A percentile compares a stretch with the other conserved stretches of the same genome.
These are phyloP conservation scores for Malacoctenus gilli DNA, from an alignment of 2,797 vertebrate genomes.

Conservation along the genomic window DNA sequence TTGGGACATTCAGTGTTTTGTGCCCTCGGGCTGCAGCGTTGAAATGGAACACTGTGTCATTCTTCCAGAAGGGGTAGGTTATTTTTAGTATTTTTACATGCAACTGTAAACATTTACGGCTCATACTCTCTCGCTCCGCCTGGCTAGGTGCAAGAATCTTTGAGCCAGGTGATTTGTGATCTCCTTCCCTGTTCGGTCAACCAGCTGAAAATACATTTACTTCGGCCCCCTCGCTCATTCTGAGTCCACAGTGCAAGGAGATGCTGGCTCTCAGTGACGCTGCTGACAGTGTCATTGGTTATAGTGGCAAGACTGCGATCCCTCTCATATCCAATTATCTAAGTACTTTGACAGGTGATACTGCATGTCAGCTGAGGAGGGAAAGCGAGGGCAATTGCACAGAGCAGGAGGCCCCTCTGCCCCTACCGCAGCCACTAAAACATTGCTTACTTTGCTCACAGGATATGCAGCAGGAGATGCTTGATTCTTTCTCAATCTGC, in stretches of 20 bases:
- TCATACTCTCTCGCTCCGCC: conserved; percentile 40
- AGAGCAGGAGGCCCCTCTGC: conserved; percentile 63
- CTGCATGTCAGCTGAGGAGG: conserved; percentile 90
- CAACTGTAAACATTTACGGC: conserved; percentile 77
- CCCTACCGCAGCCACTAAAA: conserved; percentile 68
- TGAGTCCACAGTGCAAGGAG: conserved; percentile 71
- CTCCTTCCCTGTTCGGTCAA: conserved; percentile 71
- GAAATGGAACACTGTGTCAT: conserved; percentile 64
- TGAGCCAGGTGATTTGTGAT: conserved; percentile 73
- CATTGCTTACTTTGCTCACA: conserved; percentile 91
- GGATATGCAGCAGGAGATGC: conserved; percentile 85
- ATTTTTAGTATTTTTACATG: conserved; percentile 79
- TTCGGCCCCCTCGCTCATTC: conserved; percentile 58
- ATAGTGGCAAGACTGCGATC: conserved; percentile 75
- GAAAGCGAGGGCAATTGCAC: conserved; percentile 62
- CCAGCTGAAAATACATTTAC: conserved; percentile 71
- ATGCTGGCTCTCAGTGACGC: conserved; percentile 67
- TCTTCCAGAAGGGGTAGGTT: conserved; percentile 56
- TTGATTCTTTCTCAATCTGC: conserved; percentile 86
- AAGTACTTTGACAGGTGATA: conserved; percentile 91
- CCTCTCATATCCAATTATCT: conserved; percentile 84
- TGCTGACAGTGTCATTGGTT: conserved; percentile 75
- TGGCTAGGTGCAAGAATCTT: conserved; percentile 66
- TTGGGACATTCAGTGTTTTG: conserved; percentile 45
- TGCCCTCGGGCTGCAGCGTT: conserved; percentile 40